Evolutionary conservation across 2,888 invertebrate genomes (phyloP).

Genomic region (Diaprepes abbreviatus): DNA sequence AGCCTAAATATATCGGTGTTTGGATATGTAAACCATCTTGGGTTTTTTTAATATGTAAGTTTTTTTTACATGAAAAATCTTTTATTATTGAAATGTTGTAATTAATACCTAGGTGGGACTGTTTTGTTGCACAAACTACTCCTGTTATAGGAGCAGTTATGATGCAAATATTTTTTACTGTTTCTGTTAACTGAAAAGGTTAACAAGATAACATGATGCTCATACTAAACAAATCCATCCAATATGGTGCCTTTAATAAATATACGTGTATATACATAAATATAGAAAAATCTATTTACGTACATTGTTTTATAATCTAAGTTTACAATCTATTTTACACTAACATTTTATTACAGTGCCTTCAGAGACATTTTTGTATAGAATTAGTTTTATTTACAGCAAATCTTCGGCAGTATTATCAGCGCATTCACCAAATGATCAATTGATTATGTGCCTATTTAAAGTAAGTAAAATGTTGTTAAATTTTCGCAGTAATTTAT

Average conservation of each 20-base stretch:
- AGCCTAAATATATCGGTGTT: too few relatives aligned
- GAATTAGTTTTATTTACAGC: slow-evolving; percentile 21
- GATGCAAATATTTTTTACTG: slow-evolving; percentile 53
- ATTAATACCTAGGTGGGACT: slow-evolving; percentile 10
- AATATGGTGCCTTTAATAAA: slow-evolving; percentile 66
- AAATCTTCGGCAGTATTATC: slow-evolving; percentile 10
- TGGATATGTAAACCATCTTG: too few relatives aligned
- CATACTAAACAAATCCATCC: slow-evolving; percentile 67
- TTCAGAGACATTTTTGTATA: slow-evolving; percentile 33
- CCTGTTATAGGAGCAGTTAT: slow-evolving; percentile 52
- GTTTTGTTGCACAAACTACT: slow-evolving; percentile 54
- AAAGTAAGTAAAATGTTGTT: not conserved
- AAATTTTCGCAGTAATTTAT: too few relatives aligned
- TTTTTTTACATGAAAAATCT: too few relatives aligned
- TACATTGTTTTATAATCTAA: slow-evolving; percentile 43
- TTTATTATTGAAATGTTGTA: too few relatives aligned
- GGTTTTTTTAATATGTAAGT: too few relatives aligned
- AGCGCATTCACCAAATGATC: not conserved
- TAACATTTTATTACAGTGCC: slow-evolving; percentile 37
- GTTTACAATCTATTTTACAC: slow-evolving; percentile 25
- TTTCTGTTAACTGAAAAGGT: slow-evolving; percentile 57
- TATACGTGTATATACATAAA: slow-evolving; percentile 42
- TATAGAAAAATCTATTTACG: slow-evolving; percentile 43
- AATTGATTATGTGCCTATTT: not conserved
- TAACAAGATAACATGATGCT: slow-evolving; percentile 63